These are phyloP conservation scores for Taurulus bubalis DNA, from an alignment of 2,113 vertebrate genomes.

Conservation along the genomic window DNA sequence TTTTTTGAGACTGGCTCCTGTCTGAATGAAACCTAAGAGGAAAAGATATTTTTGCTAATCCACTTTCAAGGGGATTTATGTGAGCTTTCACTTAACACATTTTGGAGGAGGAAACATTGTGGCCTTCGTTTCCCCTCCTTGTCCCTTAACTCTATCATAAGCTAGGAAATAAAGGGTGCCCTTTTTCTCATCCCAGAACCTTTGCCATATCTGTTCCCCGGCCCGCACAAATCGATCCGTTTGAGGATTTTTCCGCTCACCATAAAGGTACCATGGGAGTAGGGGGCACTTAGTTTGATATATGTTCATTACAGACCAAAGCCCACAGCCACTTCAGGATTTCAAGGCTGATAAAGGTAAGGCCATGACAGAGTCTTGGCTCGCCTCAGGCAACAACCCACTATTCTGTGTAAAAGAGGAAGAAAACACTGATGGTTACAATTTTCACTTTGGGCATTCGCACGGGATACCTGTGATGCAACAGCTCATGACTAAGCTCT, in stretches of 20 bases:
- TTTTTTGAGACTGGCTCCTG: slow-evolving; percentile 65
- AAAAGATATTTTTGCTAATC: slow-evolving; percentile 75
- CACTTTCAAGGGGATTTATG: slow-evolving; percentile 70
- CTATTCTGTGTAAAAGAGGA: slow-evolving; percentile 30
- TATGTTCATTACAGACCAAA: slow-evolving; percentile 57
- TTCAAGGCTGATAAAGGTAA: slow-evolving; percentile 51
- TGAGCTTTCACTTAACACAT: slow-evolving; percentile 72
- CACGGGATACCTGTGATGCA: slow-evolving; percentile 52
- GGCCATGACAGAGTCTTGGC: slow-evolving; percentile 60
- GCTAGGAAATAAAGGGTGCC: neutral
- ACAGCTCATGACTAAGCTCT: slow-evolving; percentile 42
- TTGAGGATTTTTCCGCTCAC: slow-evolving; percentile 25
- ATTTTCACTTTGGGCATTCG: slow-evolving; percentile 61
- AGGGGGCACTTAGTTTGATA: slow-evolving; percentile 41
- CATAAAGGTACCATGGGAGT: slow-evolving; percentile 42
- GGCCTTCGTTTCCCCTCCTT: slow-evolving; percentile 54
- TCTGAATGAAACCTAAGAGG: slow-evolving; percentile 68
- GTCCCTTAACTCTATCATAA: slow-evolving; percentile 39
- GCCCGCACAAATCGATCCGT: slow-evolving; percentile 33
- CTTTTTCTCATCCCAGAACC: slow-evolving; percentile 23
- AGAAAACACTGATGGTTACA: slow-evolving; percentile 62
- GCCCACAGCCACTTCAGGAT: slow-evolving; percentile 26
- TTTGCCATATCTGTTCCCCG: slow-evolving; percentile 10
- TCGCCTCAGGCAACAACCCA: slow-evolving; percentile 50
- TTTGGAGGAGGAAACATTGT: slow-evolving; percentile 62